Conservation (phyloP, 2,113 vertebrate species). For the Piliocolobus tephrosceles region DNA sequence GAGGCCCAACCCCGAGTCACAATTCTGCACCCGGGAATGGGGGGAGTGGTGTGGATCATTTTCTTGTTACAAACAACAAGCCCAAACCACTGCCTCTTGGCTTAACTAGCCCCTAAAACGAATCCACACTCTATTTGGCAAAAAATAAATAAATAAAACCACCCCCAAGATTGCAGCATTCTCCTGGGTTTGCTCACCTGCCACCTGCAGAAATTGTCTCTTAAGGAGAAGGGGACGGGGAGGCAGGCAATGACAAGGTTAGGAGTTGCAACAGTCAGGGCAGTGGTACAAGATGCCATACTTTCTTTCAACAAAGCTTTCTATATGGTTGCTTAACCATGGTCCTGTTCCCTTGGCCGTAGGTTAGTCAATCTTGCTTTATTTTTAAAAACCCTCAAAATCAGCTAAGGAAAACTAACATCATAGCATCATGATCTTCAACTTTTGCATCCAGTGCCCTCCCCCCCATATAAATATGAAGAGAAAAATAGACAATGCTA, state of each 20-base stretch:
- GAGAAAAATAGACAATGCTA: constrained; percentile 70
- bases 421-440: not conserved
- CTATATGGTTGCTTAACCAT: not conserved
- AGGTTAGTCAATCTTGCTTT: constrained; percentile 34
- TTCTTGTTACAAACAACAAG: constrained; percentile 40
- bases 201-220: constrained; percentile 28
- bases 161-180: constrained; percentile 16
- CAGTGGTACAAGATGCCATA: constrained; percentile 49
- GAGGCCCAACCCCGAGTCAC: constrained; percentile 52
- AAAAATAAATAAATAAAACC: constrained; percentile 78
- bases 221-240: not conserved
- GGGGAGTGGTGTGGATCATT: constrained; percentile 56
- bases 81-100: constrained; percentile 4
- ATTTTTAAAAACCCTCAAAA: constrained; percentile 65
- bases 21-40: not conserved
- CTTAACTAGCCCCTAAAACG: constrained; percentile 26
- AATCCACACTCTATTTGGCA: constrained; percentile 68
- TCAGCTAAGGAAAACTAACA: constrained; percentile 65
- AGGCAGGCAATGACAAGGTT: not conserved
- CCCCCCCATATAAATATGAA: constrained; percentile 56
- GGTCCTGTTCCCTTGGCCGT: constrained; percentile 19
- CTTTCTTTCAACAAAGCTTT: constrained; percentile 40
- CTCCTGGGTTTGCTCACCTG: constrained; percentile 1
- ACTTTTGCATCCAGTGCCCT: not conserved
- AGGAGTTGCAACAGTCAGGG: not conserved